Percentiles rank a stretch among this genome's conserved stretches.
phyloP scores from a whole-genome alignment of 2,888 invertebrate species.

The Cetonia aurata region DNA sequence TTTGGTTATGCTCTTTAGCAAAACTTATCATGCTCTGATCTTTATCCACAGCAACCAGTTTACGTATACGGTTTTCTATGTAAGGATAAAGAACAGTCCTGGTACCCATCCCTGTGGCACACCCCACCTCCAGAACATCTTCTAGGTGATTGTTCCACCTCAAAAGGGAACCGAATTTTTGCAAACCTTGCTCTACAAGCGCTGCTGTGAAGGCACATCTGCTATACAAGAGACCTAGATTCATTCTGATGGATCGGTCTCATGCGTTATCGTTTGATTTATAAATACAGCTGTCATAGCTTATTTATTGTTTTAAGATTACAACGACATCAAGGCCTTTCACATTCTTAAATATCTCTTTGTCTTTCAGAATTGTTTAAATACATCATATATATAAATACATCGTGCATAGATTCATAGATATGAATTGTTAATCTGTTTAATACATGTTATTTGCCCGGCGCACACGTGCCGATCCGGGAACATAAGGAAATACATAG shows the following conservation, averaged over 20 bases:
- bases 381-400: too few species aligned
- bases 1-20: not conserved
- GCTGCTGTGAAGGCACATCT: not conserved
- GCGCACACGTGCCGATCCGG: too few species aligned
- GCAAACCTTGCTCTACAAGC: not conserved
- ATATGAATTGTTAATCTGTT: too few species aligned
- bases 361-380: too few species aligned
- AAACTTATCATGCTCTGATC: not conserved
- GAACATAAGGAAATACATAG: too few species aligned
- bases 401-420: too few species aligned
- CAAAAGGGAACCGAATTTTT: not conserved
- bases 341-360: too few species aligned
- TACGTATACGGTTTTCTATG: not conserved
- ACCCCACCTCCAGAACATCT: constrained; percentile 29
- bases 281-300: too few species aligned
- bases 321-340: too few species aligned
- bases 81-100: constrained; percentile 9
- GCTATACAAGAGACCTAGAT: not conserved
- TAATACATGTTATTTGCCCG: too few species aligned
- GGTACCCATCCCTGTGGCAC: constrained; percentile 2
- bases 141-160: constrained; percentile 6
- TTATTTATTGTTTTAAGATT: too few species aligned
- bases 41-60: constrained; percentile 4
- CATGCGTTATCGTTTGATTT: too few species aligned
- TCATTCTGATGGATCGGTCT: not conserved